Evolutionary conservation across 2,797 vertebrate species (phyloP).

Genomic region (Chelonia mydas): DNA sequence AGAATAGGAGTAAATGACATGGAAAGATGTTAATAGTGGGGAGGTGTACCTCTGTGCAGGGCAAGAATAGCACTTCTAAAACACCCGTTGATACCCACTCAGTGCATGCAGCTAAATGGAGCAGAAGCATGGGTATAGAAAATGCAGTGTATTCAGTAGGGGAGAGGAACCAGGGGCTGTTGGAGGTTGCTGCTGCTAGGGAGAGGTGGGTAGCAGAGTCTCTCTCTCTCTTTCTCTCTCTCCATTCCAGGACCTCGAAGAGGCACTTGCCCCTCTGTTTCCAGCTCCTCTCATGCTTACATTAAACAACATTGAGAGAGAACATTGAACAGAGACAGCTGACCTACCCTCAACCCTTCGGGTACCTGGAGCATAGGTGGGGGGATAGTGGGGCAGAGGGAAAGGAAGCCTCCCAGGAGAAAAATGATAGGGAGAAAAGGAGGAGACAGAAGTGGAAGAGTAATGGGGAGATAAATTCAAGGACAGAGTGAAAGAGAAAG

Average conservation of each 20-base stretch:
- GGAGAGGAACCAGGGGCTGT: background rate
- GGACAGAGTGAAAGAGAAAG: background rate
- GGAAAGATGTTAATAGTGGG: background rate
- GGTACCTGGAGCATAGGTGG: rapidly evolving
- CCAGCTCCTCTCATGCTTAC: background rate
- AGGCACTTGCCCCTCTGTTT: background rate
- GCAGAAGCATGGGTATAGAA: background rate
- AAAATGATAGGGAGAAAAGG: background rate
- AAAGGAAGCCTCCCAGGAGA: background rate
- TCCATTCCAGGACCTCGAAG: background rate
- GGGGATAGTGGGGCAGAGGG: background rate
- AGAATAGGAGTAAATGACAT: background rate
- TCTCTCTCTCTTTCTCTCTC: background rate
- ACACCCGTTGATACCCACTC: background rate
- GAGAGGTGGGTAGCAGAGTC: background rate
- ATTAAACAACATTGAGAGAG: background rate
- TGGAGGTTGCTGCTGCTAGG: background rate
- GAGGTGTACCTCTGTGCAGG: background rate
- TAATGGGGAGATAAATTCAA: background rate
- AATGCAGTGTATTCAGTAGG: background rate
- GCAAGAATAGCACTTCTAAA: background rate
- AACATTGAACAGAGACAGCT: background rate
- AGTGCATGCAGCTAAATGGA: background rate
- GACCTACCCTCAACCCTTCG: background rate
- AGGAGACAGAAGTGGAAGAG: background rate